Base-by-base conservation (phyloP, 1,140 invertebrate genomes). In the Drosophila chauvacae region DNA sequence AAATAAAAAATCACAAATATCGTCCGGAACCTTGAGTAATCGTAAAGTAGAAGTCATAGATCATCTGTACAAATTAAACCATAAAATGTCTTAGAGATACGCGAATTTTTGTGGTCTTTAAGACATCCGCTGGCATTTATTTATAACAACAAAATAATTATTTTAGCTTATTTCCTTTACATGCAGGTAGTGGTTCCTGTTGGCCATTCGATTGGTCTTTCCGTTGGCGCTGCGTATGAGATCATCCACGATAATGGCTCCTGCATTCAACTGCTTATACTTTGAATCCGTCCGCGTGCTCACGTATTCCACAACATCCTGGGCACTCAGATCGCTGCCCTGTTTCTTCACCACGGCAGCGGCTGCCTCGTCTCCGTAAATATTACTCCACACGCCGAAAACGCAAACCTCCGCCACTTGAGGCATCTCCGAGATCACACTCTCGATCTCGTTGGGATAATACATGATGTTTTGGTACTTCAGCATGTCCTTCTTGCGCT, bases 401-500 rank as follows among this genome's bases (percentile, higher is more conserved):
- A 87, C 90, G 66, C 81, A 91, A 0, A 87, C 90, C 9, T 86
- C 81, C 2, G 56, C 53, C 0, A 92, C 81, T 4, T 80, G 60
- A 0, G 84, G 77, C 48, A 88, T 76, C 57, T 76, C 41, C 0
- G 62, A 65, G 9, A 92, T 80, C 6, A 88, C 44, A 1, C 28
- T 23, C 41, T 92, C 91, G 7, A 92, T 80, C 18, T 92, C 85
- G 16, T 75, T 47, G 0, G 91, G 91, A 42, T 72, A 90, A 50
- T 92, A 92, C 41, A 92, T 92, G 4, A 77, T 81, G 26, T 60
- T 80, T 14, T 66, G 57, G 33, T 83, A 92, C 45, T 92, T 93
- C 3, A 94, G 93, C 39, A 94, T 91, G 80, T 96, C 95, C 80
- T 96, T 96, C 13, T 95, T 91, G 23, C 96, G 87, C 58, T 95